phyloP scores from a whole-genome alignment of 1,140 invertebrate genomes.

The Cecropterus lyciades region DNA sequence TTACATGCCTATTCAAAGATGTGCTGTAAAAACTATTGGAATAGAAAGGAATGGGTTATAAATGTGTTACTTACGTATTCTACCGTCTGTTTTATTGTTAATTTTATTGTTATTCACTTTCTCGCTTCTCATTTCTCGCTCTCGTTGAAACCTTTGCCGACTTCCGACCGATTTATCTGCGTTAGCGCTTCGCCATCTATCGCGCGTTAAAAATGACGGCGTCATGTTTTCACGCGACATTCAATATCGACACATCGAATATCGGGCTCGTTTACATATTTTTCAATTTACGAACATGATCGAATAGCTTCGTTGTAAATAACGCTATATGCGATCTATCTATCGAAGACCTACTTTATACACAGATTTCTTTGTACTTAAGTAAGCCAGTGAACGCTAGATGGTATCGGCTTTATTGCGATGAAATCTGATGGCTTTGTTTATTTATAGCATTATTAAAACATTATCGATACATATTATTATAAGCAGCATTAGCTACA shows the following conservation, averaged over 20 bases:
- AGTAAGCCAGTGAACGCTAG: background rate
- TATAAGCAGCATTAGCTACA: too few relatives aligned
- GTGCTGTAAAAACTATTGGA: too few relatives aligned
- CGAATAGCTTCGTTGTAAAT: too few relatives aligned
- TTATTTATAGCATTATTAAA: too few relatives aligned
- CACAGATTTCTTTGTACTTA: constrained; percentile 14
- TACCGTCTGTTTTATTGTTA: too few relatives aligned
- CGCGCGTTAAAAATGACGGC: constrained; percentile 71
- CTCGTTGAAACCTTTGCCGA: background rate
- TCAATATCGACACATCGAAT: constrained; percentile 56
- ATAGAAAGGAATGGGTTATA: too few relatives aligned
- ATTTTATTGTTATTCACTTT: too few relatives aligned
- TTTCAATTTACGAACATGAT: constrained; percentile 65
- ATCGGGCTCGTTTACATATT: constrained; percentile 68
- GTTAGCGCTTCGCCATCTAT: constrained; percentile 64
- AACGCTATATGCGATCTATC: constrained; percentile 16
- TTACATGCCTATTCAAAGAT: too few relatives aligned
- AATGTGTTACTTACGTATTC: too few relatives aligned
- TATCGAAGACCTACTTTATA: constrained; percentile 12
- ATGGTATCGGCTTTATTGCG: background rate
- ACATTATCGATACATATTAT: too few relatives aligned
- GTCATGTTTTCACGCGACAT: constrained; percentile 56
- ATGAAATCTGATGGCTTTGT: constrained; percentile 5
- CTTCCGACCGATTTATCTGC: constrained; percentile 70
- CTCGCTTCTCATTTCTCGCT: background rate